These are phyloP conservation scores for Bombus confusus DNA, from an alignment of 1,140 invertebrate genomes.

Conservation along the genomic window DNA sequence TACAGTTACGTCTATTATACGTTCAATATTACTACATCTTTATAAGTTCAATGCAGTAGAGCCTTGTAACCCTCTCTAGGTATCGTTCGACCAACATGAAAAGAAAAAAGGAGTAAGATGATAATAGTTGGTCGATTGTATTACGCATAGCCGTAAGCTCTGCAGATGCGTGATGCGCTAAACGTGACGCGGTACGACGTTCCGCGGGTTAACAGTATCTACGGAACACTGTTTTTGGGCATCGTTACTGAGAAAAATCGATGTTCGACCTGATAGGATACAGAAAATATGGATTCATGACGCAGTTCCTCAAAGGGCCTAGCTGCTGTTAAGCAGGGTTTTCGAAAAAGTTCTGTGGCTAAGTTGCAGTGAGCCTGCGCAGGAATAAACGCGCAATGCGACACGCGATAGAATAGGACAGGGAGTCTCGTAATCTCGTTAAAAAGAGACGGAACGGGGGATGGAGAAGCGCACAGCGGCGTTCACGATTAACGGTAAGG, in stretches of 20 bases:
- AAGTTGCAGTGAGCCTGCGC: constrained; percentile 69
- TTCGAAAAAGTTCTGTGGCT: constrained; percentile 54
- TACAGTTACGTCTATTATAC: neutral
- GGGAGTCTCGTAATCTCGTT: constrained; percentile 65
- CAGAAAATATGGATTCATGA: constrained; percentile 48
- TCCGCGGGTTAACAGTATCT: constrained; percentile 9
- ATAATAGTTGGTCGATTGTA: constrained; percentile 62
- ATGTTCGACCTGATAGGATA: constrained; percentile 18
- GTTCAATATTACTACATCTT: neutral
- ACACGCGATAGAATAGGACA: constrained; percentile 72
- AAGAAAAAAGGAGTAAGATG: constrained; percentile 29
- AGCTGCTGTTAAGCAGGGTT: constrained; percentile 36
- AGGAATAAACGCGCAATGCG: constrained; percentile 75
- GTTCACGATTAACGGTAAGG: constrained; percentile 56
- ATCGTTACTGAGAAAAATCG: constrained; percentile 42
- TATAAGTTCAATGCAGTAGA: neutral
- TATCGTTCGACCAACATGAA: constrained; percentile 1
- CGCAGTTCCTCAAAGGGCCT: constrained; percentile 29
- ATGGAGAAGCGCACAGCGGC: constrained; percentile 32
- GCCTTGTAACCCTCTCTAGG: neutral
- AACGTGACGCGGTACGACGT: constrained; percentile 52
- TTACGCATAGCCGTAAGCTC: constrained; percentile 62
- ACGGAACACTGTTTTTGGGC: constrained; percentile 25
- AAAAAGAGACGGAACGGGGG: constrained; percentile 43
- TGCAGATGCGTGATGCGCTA: constrained; percentile 66